phyloP scores from a whole-genome alignment of 2,888 invertebrate genomes.

The Cordilura impudica region DNA sequence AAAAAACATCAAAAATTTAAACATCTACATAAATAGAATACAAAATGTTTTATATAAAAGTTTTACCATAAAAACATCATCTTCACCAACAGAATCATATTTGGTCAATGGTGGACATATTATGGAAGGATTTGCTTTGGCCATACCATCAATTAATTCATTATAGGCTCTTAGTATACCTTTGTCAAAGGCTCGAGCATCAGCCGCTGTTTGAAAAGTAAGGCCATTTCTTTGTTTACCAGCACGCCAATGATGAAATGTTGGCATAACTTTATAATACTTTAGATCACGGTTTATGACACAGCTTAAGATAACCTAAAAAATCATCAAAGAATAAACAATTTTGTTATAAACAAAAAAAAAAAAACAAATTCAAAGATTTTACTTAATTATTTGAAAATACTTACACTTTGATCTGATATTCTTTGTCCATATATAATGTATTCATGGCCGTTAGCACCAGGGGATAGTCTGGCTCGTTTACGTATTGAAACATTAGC shows the following conservation, averaged over 20 bases:
- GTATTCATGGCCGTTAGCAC: slow-evolving; percentile 86
- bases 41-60: background rate
- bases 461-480: slow-evolving; percentile 81
- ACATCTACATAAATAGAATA: slow-evolving; percentile 5
- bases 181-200: slow-evolving; percentile 95
- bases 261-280: slow-evolving; percentile 98
- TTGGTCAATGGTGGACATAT: slow-evolving; percentile 77
- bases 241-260: slow-evolving; percentile 98
- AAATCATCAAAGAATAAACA: slow-evolving; percentile 53
- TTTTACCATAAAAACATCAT: slow-evolving; percentile 95
- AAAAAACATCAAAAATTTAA: slow-evolving; percentile 6
- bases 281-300: slow-evolving; percentile 96
- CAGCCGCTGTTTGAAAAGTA: slow-evolving; percentile 96
- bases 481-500: slow-evolving; percentile 95
- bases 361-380: background rate
- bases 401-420: slow-evolving; percentile 92
- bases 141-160: slow-evolving; percentile 92
- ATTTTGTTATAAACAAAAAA: background rate
- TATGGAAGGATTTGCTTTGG: slow-evolving; percentile 84
- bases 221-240: slow-evolving; percentile 96
- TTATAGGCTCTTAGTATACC: slow-evolving; percentile 93
- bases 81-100: slow-evolving; percentile 89
- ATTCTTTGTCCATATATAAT: slow-evolving; percentile 95
- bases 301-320: slow-evolving; percentile 94
- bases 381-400: slow-evolving; percentile 2